Evolutionary conservation across 2,797 vertebrate species (phyloP).

Genomic region (Hippoglossus hippoglossus): DNA sequence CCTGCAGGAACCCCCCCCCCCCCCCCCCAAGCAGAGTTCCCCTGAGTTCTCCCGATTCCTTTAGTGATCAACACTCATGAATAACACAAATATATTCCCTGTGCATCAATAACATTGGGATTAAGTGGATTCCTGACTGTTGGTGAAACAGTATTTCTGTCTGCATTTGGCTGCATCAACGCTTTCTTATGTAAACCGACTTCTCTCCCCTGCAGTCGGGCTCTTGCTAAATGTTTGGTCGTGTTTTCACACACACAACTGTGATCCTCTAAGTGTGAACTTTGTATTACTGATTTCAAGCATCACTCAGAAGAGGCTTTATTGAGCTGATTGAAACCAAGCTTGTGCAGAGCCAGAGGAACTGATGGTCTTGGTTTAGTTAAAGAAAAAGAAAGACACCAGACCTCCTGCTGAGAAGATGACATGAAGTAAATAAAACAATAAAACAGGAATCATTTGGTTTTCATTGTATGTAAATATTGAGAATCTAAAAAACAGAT

Average conservation of each 20-base stretch:
- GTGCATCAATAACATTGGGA: background rate
- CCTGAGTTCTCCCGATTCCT: background rate
- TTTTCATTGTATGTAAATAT: constrained; percentile 34
- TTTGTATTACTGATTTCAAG: too few species aligned
- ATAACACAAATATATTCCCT: background rate
- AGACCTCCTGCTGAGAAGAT: constrained; percentile 19
- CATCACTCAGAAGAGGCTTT: background rate
- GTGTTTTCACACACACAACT: too few species aligned
- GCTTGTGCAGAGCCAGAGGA: too few species aligned
- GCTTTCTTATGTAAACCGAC: background rate
- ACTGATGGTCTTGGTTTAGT: too few species aligned
- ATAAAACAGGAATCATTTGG: constrained; percentile 17
- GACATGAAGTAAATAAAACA: constrained; percentile 1
- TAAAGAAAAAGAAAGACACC: background rate
- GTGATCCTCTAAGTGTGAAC: too few species aligned
- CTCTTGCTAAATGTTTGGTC: too few species aligned
- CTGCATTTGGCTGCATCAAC: too few species aligned
- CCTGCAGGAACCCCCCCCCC: too few species aligned
- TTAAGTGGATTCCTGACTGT: constrained; percentile 13
- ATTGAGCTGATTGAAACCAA: constrained; percentile 45
- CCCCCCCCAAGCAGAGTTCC: background rate
- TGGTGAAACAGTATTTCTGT: too few species aligned
- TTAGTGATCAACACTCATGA: background rate
- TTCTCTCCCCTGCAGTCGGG: background rate
- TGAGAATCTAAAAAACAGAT: background rate